Base-by-base conservation (phyloP, 2,888 invertebrate species). In the Eupithecia abbreviata region DNA sequence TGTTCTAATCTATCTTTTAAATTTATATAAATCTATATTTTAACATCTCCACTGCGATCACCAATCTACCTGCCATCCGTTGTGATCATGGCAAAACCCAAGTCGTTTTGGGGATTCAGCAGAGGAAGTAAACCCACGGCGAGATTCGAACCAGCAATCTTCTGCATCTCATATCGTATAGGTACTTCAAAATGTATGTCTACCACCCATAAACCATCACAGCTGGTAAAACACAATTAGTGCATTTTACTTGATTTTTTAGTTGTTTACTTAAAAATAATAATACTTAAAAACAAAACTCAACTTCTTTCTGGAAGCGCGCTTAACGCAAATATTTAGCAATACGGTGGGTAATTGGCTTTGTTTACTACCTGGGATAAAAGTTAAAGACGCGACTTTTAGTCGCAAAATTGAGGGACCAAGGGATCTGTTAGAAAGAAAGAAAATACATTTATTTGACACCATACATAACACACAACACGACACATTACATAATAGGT, bases 291-390 rank as follows among this genome's bases (percentile, higher is more conserved):
- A 30, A 30, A 62, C 65, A 42, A n/a, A 66, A 67, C 15, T 18
- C 5, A 45, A 47, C 72, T 51, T 68, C 78, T 74, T 65, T 73
- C 68, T 76, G 78, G 77, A 45, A 79, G 78, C 75, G 30, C 77
- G 70, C 79, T 80, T 80, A 75, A 66, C 42, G 51, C 74, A 85
- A 87, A 87, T 85, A 87, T 85, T 85, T 82, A 75, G 73, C 77
- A 76, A 76, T 82, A 45, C 47, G 68, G 73, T 75, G 83, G 82
- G 79, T 84, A 86, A 85, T 87, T 86, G 58, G 58, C 30, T 18
- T 58, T 83, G 82, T 79, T 79, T 79, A 79, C 77, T 7, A 66
- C 55, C 51, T 18, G 42, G 15, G 41, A 10, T 30, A 62, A 62
- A 66, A 10, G 42, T 42, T 15, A 7, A 15, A 15, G 66, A 66